Percentiles rank a stretch among this genome's conserved stretches.
Conservation (phyloP, 2,797 vertebrate species). For the Pipistrellus kuhlii region DNA sequence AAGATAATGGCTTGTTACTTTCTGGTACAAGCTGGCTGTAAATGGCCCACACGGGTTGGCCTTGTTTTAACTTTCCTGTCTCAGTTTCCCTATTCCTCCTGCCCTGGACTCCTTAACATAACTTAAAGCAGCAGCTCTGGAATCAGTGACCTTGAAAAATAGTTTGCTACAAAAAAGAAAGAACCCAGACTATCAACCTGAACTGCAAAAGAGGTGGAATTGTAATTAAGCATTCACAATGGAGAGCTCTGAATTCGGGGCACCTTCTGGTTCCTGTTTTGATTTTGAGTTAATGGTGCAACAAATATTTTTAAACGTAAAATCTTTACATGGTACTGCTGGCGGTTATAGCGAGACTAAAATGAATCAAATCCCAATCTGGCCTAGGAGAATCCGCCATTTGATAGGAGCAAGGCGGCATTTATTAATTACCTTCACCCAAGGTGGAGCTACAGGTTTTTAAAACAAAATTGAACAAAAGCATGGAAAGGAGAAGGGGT, state of each 20-base stretch:
- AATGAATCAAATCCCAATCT: background rate
- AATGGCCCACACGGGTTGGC: too few relatives aligned
- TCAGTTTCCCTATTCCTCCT: too few relatives aligned
- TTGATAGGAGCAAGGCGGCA: background rate
- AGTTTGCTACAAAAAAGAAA: background rate
- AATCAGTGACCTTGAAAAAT: conserved; percentile 31
- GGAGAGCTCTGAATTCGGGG: background rate
- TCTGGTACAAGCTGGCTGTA: too few relatives aligned
- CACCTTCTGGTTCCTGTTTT: conserved; percentile 17
- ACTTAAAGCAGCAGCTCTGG: background rate
- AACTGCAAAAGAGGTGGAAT: background rate
- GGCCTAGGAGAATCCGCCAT: background rate
- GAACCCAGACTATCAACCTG: background rate
- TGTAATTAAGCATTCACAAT: background rate
- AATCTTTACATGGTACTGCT: background rate
- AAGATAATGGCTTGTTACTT: too few relatives aligned
- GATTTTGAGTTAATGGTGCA: conserved; percentile 9
- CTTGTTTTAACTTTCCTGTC: too few relatives aligned
- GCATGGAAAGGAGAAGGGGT: background rate
- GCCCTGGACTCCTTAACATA: too few relatives aligned
- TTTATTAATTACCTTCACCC: background rate
- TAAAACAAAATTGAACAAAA: background rate
- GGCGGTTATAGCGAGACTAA: background rate
- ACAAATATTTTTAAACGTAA: background rate
- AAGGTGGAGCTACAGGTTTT: background rate